phyloP scores from a whole-genome alignment of 2,113 vertebrate genomes.

The Ovibos moschatus region DNA sequence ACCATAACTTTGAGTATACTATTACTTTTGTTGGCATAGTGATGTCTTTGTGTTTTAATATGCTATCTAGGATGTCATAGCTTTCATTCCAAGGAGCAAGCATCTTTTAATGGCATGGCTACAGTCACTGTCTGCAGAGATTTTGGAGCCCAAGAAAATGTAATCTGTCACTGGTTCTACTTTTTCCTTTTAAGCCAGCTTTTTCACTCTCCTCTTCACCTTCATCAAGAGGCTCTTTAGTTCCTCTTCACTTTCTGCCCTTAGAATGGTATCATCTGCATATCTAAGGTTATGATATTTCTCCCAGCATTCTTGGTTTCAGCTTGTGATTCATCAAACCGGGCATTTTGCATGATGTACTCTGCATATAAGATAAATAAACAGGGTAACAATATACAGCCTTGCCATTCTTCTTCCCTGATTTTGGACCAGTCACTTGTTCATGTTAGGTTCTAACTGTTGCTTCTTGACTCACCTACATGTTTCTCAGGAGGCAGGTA shows the following conservation, averaged over 20 bases:
- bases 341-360: neutral
- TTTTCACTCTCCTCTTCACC: neutral
- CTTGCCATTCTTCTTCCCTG: neutral
- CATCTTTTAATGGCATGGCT: neutral
- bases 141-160: neutral
- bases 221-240: neutral
- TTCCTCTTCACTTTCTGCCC: neutral
- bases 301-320: neutral
- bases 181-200: neutral
- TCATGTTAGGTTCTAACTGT: neutral
- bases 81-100: neutral
- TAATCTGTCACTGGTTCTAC: neutral
- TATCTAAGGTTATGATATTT: neutral
- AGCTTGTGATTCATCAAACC: neutral
- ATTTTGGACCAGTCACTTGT: neutral
- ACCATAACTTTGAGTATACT: neutral
- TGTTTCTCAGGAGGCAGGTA: neutral
- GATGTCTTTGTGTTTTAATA: neutral
- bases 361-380: neutral
- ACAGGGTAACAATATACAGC: neutral
- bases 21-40: neutral
- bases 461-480: neutral
- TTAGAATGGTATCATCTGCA: neutral
- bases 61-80: neutral
- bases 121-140: neutral